Percentiles rank a stretch among this genome's conserved stretches.
These are phyloP conservation scores for Salvelinus namaycush DNA, from an alignment of 2,113 vertebrate genomes.

Conservation along the genomic window DNA sequence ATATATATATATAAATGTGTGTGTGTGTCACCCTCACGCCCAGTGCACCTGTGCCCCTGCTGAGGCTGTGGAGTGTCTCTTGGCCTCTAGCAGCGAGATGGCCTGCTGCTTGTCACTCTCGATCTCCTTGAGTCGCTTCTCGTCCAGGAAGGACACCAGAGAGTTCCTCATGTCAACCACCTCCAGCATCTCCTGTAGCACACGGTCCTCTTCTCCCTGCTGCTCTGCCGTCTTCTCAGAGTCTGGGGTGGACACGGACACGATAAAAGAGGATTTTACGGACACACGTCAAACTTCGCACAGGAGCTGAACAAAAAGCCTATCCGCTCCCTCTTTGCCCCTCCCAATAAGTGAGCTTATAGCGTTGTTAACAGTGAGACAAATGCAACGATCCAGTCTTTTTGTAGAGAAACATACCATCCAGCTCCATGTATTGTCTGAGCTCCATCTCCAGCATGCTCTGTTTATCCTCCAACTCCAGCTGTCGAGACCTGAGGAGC, in stretches of 20 bases:
- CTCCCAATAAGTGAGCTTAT: too few species aligned
- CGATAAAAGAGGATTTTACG: not conserved
- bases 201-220: conserved; percentile 68
- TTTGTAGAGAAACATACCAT: conserved; percentile 68
- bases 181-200: conserved; percentile 80
- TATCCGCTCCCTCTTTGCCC: too few species aligned
- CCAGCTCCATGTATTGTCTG: conserved; percentile 77
- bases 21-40: conserved; percentile 44
- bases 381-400: too few species aligned
- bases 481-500: conserved; percentile 80
- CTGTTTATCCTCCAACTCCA: conserved; percentile 91
- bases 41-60: conserved; percentile 72
- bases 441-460: conserved; percentile 85
- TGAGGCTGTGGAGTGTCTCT: conserved; percentile 60
- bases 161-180: conserved; percentile 87
- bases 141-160: conserved; percentile 85
- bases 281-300: too few species aligned
- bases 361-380: too few species aligned
- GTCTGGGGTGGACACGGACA: conserved; percentile 63
- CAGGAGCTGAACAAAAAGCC: too few species aligned
- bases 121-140: conserved; percentile 85
- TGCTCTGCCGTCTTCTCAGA: conserved; percentile 76
- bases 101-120: conserved; percentile 62
- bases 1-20: too few species aligned
- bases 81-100: conserved; percentile 68